A percentile compares a stretch with the other conserved stretches of the same genome.
Evolutionary conservation across 2,113 vertebrate species (phyloP).

Genomic region (Struthidea cinerea): DNA sequence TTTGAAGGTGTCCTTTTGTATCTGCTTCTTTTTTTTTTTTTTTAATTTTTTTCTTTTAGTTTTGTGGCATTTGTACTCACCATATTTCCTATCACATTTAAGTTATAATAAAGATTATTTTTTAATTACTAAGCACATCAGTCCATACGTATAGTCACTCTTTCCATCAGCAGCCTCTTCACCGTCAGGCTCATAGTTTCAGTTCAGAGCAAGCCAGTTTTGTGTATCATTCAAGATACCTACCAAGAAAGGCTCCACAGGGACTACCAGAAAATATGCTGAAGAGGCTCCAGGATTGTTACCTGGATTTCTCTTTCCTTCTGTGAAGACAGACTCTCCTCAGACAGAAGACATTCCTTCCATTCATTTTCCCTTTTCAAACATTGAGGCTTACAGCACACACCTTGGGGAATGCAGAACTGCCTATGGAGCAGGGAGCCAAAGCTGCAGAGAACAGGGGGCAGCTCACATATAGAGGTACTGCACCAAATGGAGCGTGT

Average conservation of each 20-base stretch:
- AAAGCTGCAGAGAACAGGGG: not conserved
- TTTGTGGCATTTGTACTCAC: slow-evolving; percentile 73
- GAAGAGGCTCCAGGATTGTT: not conserved
- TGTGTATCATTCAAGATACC: not conserved
- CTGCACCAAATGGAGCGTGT: not conserved
- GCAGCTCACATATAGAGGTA: slow-evolving; percentile 38
- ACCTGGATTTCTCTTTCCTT: not conserved
- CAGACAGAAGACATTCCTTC: not conserved
- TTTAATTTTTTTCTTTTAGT: slow-evolving; percentile 47
- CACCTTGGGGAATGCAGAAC: not conserved
- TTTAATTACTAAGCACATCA: slow-evolving; percentile 79
- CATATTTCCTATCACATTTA: slow-evolving; percentile 74
- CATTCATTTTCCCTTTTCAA: slow-evolving; percentile 16
- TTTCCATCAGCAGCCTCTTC: not conserved
- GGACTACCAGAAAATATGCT: not conserved
- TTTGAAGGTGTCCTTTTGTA: slow-evolving; percentile 60
- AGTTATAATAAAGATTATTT: slow-evolving; percentile 98
- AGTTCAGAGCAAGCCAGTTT: not conserved
- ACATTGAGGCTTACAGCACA: not conserved
- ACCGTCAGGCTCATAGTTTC: not conserved
- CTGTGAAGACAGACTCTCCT: not conserved
- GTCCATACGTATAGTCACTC: not conserved
- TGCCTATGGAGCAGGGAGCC: not conserved
- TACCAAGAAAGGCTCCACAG: not conserved
- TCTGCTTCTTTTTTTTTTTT: slow-evolving; percentile 17